These are phyloP conservation scores for Argynnis bischoffii DNA, from an alignment of 2,888 invertebrate genomes.

Conservation along the genomic window DNA sequence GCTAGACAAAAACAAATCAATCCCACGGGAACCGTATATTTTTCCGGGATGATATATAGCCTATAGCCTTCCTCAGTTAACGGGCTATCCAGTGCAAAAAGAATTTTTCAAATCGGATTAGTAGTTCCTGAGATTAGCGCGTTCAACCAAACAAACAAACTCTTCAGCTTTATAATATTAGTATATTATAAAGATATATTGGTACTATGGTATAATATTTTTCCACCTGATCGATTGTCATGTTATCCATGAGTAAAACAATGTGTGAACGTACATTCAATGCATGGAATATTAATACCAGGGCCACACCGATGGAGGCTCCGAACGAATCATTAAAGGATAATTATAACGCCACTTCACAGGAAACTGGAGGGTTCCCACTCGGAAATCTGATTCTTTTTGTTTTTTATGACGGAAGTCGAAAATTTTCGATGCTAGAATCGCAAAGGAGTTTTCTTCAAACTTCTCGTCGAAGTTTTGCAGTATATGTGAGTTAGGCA, in stretches of 20 bases:
- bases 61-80: too few relatives aligned
- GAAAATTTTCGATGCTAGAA: conserved; percentile 56
- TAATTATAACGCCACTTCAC: conserved; percentile 77
- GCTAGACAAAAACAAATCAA: too few relatives aligned
- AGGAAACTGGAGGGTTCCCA: conserved; percentile 66
- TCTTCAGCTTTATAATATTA: too few relatives aligned
- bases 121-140: too few relatives aligned
- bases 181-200: too few relatives aligned
- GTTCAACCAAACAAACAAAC: too few relatives aligned
- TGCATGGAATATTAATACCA: conserved; percentile 72
- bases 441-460: conserved; percentile 41
- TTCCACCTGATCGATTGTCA: neutral
- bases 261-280: conserved; percentile 47
- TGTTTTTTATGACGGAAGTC: conserved; percentile 56
- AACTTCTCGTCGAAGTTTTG: conserved; percentile 30
- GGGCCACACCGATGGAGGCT: conserved; percentile 66
- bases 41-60: too few relatives aligned
- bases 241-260: conserved; percentile 10
- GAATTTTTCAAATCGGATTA: too few relatives aligned
- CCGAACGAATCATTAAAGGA: conserved; percentile 76
- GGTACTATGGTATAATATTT: neutral
- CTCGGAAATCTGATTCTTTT: conserved; percentile 77
- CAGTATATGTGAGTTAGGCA: conserved; percentile 19
- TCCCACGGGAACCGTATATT: too few relatives aligned
- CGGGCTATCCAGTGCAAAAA: too few relatives aligned